Conservation (phyloP, 2,113 vertebrate genomes). For the Chloropsis hardwickii region DNA sequence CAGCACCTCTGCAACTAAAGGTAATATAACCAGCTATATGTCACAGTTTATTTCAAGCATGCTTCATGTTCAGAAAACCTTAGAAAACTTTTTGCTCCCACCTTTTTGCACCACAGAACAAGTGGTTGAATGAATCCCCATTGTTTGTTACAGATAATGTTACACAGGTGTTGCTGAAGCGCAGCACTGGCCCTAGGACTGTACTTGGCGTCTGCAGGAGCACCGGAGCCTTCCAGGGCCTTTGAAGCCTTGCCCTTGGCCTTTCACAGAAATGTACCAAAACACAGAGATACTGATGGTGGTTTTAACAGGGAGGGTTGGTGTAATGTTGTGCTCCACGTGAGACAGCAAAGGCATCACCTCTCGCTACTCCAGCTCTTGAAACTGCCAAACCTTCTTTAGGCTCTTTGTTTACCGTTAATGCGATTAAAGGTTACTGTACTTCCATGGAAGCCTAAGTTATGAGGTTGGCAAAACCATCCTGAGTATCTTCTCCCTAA, state of each 20-base stretch:
- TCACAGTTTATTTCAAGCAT: neutral
- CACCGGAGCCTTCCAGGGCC: neutral
- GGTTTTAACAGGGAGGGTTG: neutral
- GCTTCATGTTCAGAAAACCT: neutral
- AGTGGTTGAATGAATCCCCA: neutral
- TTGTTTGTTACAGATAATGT: neutral
- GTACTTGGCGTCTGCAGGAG: neutral
- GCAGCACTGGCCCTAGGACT: neutral
- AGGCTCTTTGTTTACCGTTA: fast-evolving
- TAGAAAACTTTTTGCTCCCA: neutral
- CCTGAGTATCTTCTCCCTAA: neutral
- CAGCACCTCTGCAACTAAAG: neutral
- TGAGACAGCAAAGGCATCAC: neutral
- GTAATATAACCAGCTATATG: neutral
- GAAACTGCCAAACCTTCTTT: neutral
- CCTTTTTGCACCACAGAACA: neutral
- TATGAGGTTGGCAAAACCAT: neutral
- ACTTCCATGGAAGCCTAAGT: neutral
- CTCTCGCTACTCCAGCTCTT: neutral
- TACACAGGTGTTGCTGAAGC: neutral
- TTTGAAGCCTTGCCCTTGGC: neutral
- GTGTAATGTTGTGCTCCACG: neutral
- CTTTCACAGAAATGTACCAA: neutral
- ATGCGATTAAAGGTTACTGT: neutral
- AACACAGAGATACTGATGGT: neutral